phyloP scores from a whole-genome alignment of 2,888 invertebrate species.

The Drosophila tanythrix region DNA sequence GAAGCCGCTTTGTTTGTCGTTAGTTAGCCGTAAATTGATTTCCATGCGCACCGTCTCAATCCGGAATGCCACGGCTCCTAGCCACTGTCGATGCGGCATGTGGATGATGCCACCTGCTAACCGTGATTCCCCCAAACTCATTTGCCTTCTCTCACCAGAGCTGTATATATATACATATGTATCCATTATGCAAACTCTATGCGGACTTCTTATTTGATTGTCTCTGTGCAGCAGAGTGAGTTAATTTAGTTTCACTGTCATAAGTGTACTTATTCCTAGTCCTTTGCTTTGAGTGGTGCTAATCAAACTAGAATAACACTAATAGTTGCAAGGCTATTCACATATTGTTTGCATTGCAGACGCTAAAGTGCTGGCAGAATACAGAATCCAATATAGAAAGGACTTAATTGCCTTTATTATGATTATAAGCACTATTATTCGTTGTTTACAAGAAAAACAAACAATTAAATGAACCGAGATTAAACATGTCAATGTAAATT shows the following conservation, averaged over 20 bases:
- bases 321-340: background rate
- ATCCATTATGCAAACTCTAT: conserved; percentile 7
- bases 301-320: background rate
- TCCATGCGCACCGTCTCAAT: conserved; percentile 32
- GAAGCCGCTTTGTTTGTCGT: conserved; percentile 57
- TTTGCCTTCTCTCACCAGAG: background rate
- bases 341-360: background rate
- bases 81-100: conserved; percentile 1
- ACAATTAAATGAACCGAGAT: background rate
- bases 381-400: background rate
- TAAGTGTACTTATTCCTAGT: background rate
- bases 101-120: conserved; percentile 6
- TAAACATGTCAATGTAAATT: background rate
- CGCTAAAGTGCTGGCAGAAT: background rate
- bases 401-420: background rate
- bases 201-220: conserved; percentile 2
- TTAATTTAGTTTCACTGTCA: background rate
- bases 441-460: background rate
- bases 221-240: background rate
- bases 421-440: background rate
- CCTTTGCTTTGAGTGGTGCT: background rate
- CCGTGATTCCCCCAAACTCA: background rate
- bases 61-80: background rate
- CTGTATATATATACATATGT: background rate
- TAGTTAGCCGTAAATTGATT: conserved; percentile 56